Base-by-base conservation (phyloP, 2,797 vertebrate species). In the Labeo calbasu region DNA sequence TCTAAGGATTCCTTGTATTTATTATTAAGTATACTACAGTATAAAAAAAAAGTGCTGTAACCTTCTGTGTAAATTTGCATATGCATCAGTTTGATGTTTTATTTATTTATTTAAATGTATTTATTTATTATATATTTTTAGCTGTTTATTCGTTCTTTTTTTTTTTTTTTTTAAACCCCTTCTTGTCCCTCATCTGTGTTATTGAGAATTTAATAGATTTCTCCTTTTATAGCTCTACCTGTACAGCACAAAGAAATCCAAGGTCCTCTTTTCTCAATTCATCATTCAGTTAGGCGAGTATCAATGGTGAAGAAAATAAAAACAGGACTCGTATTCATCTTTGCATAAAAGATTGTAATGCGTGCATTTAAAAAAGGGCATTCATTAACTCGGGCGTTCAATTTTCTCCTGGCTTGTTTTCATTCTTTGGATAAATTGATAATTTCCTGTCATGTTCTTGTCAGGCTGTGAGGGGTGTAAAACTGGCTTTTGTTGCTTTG, bases 401-500 rank as follows among this genome's bases (percentile, higher is more conserved):
- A 14, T 68, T 86, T 75, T 80, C 4, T 53, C 13, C 7, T 40
- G 72, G 17, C 50, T 79, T 63, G 51, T 61, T 77, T 85, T 48
- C 25, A 28, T 79, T 76, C 55, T 85, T 59, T 82, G 50, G 65
- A 77, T 72, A 81, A 78, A 88, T 82, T 59, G 65, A 36, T 81
- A 43, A 57, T 61, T 73, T 81, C 72, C 84, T 77, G 75, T 66
- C 73, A 83, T 57, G 63, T 85, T 77, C 79, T 84, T 73, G 83
- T 86, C 71, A 84, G 83, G 28, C 51, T 77, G 65, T 61, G 77
- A 85, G 71, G 73, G 84, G 83, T 85, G 82, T 83, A 84, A 84
- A 88, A 86, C 79, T 83, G 81, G 69, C 81, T 86, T 86, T 88
- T 83, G 83, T 87, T 86, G 81, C 81, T 87, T 81, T 81, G 66